Conservation (phyloP, 2,888 invertebrate species). For the Neria commutata region DNA sequence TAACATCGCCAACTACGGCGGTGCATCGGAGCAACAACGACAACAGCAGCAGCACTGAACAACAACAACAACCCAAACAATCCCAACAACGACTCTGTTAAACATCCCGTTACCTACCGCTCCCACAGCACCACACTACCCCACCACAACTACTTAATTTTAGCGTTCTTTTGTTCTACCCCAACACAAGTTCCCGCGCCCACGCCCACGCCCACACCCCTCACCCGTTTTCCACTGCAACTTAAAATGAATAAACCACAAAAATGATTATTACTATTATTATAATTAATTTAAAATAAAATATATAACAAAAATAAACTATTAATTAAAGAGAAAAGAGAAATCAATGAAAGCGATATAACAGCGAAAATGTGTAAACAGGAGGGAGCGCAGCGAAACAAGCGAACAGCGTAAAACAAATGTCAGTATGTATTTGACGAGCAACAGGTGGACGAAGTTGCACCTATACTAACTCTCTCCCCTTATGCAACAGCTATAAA, state of each 20-base stretch:
- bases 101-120: no score
- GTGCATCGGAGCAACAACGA: constrained; percentile 22
- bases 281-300: constrained; percentile 8
- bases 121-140: constrained; percentile 30
- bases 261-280: constrained; percentile 6
- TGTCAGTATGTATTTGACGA: no score
- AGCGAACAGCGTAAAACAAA: no score
- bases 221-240: background rate
- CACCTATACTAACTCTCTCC: no score
- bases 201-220: constrained; percentile 10
- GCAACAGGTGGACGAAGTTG: no score
- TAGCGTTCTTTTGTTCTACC: constrained; percentile 24
- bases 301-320: constrained; percentile 1
- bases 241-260: constrained; percentile 4
- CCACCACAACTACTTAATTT: constrained; percentile 36
- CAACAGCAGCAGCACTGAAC: constrained; percentile 23
- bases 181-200: constrained; percentile 31
- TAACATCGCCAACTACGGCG: constrained; percentile 31
- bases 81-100: constrained; percentile 28
- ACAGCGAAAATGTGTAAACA: constrained; percentile 1
- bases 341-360: background rate
- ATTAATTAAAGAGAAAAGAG: constrained; percentile 19
- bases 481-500: no score
- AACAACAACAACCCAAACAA: constrained; percentile 29
- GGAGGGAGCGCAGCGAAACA: no score